These are phyloP conservation scores for Zygaena filipendulae DNA, from an alignment of 2,888 invertebrate species.

Conservation along the genomic window DNA sequence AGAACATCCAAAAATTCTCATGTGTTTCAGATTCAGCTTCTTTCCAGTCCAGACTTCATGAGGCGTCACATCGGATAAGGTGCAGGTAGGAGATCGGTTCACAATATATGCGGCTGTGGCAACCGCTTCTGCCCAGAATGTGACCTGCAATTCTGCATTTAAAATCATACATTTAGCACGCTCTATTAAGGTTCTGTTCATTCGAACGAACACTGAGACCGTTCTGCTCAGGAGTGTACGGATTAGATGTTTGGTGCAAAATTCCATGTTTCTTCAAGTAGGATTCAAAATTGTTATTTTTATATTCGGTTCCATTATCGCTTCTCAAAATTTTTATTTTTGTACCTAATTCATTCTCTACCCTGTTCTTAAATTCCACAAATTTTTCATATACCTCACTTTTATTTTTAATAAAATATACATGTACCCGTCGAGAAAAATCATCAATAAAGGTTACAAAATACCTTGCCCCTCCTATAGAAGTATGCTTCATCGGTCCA, in stretches of 20 bases:
- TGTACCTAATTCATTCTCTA: slow-evolving; percentile 13
- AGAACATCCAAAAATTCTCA: slow-evolving; percentile 9
- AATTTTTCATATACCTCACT: slow-evolving; percentile 8
- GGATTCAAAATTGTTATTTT: slow-evolving; percentile 9
- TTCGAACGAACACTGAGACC: slow-evolving; percentile 26
- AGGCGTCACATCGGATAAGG: slow-evolving; percentile 4
- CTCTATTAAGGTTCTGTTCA: slow-evolving; percentile 16
- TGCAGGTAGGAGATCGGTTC: slow-evolving; percentile 8
- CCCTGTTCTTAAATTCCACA: slow-evolving; percentile 10
- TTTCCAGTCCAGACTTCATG: slow-evolving; percentile 9
- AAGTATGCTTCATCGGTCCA: slow-evolving; percentile 6
- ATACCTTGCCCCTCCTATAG: slow-evolving; percentile 8
- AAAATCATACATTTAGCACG: slow-evolving; percentile 8
- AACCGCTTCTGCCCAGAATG: slow-evolving; percentile 7
- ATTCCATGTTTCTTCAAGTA: slow-evolving; percentile 23
- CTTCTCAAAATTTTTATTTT: slow-evolving; percentile 14
- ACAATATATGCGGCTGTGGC: slow-evolving; percentile 8
- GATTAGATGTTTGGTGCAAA: slow-evolving; percentile 16
- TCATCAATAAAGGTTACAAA: slow-evolving; percentile 14
- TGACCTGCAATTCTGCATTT: slow-evolving; percentile 1
- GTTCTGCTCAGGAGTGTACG: slow-evolving; percentile 26
- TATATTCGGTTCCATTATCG: slow-evolving; percentile 14
- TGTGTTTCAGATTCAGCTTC: slow-evolving; percentile 7
- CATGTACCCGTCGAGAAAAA: slow-evolving; percentile 7
- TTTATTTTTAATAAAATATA: slow-evolving; percentile 12